phyloP scores from a whole-genome alignment of 2,888 invertebrate species.

The Quadriops clusia region DNA sequence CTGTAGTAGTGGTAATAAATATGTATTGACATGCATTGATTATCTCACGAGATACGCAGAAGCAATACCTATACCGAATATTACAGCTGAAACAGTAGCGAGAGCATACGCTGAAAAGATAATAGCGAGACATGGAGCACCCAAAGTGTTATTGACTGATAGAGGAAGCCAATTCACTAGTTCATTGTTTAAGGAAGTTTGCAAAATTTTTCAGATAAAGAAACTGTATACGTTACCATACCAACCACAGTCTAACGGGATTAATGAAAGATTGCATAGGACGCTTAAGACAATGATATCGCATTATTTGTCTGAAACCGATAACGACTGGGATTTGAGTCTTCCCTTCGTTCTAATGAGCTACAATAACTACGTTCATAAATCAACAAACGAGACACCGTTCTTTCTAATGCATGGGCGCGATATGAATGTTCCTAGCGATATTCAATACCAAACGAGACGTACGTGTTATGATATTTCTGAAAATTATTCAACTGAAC shows the following conservation, averaged over 20 bases:
- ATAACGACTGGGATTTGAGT: constrained; percentile 22
- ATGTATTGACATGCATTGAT: constrained; percentile 24
- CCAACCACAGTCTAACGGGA: constrained; percentile 24
- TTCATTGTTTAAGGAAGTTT: constrained; percentile 19
- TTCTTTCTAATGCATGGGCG: constrained; percentile 19
- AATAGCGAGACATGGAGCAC: constrained; percentile 21
- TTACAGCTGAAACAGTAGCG: constrained; percentile 20
- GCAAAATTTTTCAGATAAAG: constrained; percentile 18
- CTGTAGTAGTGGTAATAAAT: constrained; percentile 18
- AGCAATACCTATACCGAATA: constrained; percentile 22
- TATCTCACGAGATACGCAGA: constrained; percentile 21
- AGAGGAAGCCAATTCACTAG: constrained; percentile 21
- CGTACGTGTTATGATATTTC: constrained; percentile 13
- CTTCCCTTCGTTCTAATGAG: constrained; percentile 21
- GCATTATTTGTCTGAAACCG: constrained; percentile 19
- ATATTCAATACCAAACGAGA: constrained; percentile 12
- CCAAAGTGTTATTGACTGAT: constrained; percentile 22
- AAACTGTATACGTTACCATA: constrained; percentile 22
- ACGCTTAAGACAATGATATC: constrained; percentile 20
- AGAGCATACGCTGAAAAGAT: constrained; percentile 19
- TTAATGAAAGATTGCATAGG: constrained; percentile 23
- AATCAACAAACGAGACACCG: constrained; percentile 16
- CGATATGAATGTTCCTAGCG: constrained; percentile 17
- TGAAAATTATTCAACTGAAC: constrained; percentile 15
- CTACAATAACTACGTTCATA: constrained; percentile 14